Percentiles rank a stretch among this genome's conserved stretches.
phyloP scores from a whole-genome alignment of 2,888 invertebrate genomes.

The Aricia artaxerxes region DNA sequence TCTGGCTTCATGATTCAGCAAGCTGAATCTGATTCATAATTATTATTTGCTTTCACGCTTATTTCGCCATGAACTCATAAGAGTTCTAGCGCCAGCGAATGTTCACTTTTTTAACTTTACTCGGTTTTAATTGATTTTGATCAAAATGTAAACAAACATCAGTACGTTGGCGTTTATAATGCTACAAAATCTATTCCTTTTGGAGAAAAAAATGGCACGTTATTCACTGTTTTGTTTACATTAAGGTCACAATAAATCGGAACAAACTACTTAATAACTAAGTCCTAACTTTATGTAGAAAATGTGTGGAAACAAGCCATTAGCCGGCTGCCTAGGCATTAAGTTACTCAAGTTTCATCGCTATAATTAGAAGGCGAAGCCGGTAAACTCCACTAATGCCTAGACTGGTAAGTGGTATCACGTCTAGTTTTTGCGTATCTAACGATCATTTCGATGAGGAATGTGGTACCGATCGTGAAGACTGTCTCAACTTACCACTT shows the following conservation, averaged over 20 bases:
- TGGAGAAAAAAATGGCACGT: too few relatives aligned
- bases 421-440: slow-evolving; percentile 60
- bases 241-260: not conserved
- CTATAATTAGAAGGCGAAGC: slow-evolving; percentile 31
- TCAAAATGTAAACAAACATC: not conserved
- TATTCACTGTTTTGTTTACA: not conserved
- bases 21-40: slow-evolving; percentile 14
- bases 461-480: slow-evolving; percentile 52
- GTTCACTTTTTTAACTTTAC: not conserved
- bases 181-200: too few relatives aligned
- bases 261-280: not conserved
- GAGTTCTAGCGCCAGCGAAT: not conserved
- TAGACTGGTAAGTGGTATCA: slow-evolving; percentile 40
- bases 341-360: slow-evolving; percentile 12
- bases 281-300: not conserved
- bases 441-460: slow-evolving; percentile 64
- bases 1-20: not conserved
- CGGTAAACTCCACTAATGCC: slow-evolving; percentile 32
- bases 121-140: not conserved
- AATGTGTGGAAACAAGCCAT: not conserved
- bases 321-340: not conserved
- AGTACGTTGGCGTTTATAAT: too few relatives aligned
- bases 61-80: not conserved
- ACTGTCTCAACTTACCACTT: slow-evolving; percentile 57
- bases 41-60: not conserved